These are phyloP conservation scores for Tyria jacobaeae DNA, from an alignment of 2,888 invertebrate species.

Conservation along the genomic window DNA sequence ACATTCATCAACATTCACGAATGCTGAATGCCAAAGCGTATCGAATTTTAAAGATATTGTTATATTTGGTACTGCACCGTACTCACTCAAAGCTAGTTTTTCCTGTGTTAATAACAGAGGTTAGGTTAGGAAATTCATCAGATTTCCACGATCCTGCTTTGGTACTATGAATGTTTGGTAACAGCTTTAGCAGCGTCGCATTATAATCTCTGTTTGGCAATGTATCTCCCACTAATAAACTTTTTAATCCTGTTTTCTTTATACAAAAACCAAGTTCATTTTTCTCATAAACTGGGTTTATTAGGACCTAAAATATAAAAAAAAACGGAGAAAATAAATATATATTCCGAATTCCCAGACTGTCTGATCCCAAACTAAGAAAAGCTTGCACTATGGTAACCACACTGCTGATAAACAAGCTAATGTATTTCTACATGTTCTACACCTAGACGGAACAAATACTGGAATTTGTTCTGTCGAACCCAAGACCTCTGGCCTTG, in stretches of 20 bases:
- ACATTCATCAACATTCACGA: too few species aligned
- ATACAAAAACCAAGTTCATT: slow-evolving; percentile 91
- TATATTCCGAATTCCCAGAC: too few species aligned
- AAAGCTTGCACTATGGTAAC: too few species aligned
- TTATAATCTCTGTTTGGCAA: slow-evolving; percentile 90
- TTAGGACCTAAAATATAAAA: slow-evolving; percentile 87
- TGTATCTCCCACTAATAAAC: slow-evolving; percentile 88
- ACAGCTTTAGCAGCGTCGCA: slow-evolving; percentile 83
- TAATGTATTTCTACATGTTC: too few species aligned
- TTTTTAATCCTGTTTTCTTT: slow-evolving; percentile 90
- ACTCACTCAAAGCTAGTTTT: slow-evolving; percentile 85
- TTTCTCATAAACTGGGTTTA: slow-evolving; percentile 92
- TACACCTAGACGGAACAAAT: too few species aligned
- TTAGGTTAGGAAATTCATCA: slow-evolving; percentile 81
- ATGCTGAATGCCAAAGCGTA: too few species aligned
- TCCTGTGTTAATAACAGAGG: slow-evolving; percentile 85
- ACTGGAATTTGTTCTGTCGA: too few species aligned
- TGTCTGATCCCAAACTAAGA: too few species aligned
- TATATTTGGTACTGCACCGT: background rate
- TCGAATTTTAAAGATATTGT: too few species aligned
- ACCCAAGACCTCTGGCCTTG: too few species aligned
- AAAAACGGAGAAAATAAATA: too few species aligned
- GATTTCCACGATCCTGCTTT: slow-evolving; percentile 81
- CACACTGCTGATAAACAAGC: too few species aligned
- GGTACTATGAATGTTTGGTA: slow-evolving; percentile 85